These are phyloP conservation scores for Spinus pinus DNA, from an alignment of 2,797 vertebrate genomes.

Conservation along the genomic window DNA sequence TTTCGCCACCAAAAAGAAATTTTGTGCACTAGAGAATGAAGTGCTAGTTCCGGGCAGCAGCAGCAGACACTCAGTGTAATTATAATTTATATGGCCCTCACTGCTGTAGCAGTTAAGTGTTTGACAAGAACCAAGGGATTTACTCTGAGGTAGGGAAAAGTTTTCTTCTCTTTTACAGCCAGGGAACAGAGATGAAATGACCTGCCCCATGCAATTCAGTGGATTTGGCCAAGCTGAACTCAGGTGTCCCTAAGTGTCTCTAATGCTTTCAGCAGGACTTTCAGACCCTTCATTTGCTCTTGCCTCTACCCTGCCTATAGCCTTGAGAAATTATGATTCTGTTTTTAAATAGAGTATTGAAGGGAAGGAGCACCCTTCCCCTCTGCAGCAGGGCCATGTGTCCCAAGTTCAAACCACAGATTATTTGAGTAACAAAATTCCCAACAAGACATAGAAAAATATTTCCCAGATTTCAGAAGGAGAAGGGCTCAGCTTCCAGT, in stretches of 20 bases:
- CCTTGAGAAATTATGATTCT: background rate
- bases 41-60: conserved; percentile 58
- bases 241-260: background rate
- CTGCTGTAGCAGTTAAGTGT: conserved; percentile 25
- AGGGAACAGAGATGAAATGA: background rate
- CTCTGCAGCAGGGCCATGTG: background rate
- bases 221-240: background rate
- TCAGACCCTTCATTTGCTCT: background rate
- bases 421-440: background rate
- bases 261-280: background rate
- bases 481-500: background rate
- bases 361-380: background rate
- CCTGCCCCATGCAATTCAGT: background rate
- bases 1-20: conserved; percentile 46
- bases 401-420: background rate
- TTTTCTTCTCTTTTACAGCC: conserved; percentile 41
- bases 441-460: background rate
- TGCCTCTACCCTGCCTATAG: background rate
- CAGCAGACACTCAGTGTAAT: conserved; percentile 42
- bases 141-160: conserved; percentile 47
- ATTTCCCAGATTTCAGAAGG: background rate
- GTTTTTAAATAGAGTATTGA: background rate
- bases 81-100: conserved; percentile 55
- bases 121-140: conserved; percentile 58
- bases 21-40: conserved; percentile 47